Base-by-base conservation (phyloP, 2,113 vertebrate genomes). In the Charina bottae region DNA sequence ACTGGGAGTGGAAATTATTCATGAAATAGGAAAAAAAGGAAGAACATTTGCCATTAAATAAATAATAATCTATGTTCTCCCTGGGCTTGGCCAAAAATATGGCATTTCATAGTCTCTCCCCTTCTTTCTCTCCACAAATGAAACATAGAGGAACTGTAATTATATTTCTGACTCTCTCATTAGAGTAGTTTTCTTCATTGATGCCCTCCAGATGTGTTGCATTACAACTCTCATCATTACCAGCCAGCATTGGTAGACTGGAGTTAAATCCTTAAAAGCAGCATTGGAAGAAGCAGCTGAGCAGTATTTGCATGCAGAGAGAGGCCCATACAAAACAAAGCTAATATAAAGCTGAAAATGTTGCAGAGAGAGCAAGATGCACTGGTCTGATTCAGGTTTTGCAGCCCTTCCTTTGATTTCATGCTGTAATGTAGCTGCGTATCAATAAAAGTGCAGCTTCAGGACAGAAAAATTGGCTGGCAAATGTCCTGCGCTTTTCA, bases 121-220 rank as follows among this genome's bases (percentile, higher is more conserved):
- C 33, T 78, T 21, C 33, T 42, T 78, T 78, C 33, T 42, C 7
- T 21, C 33, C 33, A 78, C 17, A 21, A 21, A 42, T 10, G 72
- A 78, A 78, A 42, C 17, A 78, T 78, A 19, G 17, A 78, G 17
- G 15, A 23, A 90, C 8, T 28, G 37, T 58, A 58, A 37, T 55
- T 53, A 89, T 95, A 91, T 91, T 23, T 93, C 42, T 5, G n/a
- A 68, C 59, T 83, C 17, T 92, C 93, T 93, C 49, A 78, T 55
- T 88, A 42, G 17, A 21, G 17, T 78, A 42, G 33, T 21, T 42
- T 42, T 78, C 17, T 78, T 42, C 72, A 78, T 9, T 78, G 33
- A 78, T 42, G 72, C 17, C 17, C 72, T 78, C 33, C 33, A 42
- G 72, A 78, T 78, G 33, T 7, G 1, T 42, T 78, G 33, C 72